These are phyloP conservation scores for Dryoscopus gambensis DNA, from an alignment of 2,113 vertebrate species.

Conservation along the genomic window DNA sequence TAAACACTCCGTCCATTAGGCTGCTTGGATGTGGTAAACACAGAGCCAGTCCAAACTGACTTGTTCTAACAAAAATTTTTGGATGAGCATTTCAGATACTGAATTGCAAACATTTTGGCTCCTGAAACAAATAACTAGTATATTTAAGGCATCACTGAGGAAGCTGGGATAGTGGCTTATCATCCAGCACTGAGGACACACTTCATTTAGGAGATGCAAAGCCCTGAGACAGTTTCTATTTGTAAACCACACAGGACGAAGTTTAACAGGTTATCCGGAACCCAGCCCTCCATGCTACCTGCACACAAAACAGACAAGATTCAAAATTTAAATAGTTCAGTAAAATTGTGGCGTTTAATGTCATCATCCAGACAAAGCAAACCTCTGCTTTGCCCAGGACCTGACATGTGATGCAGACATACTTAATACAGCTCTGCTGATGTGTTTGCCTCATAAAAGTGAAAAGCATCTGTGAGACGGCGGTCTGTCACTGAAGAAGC, in stretches of 20 bases:
- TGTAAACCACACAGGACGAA: background rate
- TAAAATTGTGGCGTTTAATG: background rate
- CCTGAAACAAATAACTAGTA: background rate
- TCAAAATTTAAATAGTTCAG: background rate
- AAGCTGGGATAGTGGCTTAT: background rate
- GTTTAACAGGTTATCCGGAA: background rate
- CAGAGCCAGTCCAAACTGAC: background rate
- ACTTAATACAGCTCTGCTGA: background rate
- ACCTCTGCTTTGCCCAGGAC: background rate
- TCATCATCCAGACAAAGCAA: background rate
- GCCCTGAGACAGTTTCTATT: background rate
- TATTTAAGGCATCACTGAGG: background rate
- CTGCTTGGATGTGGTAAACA: conserved; percentile 5
- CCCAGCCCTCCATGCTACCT: background rate
- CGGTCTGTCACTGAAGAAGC: conserved; percentile 20
- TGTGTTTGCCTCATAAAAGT: background rate
- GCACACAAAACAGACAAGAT: background rate
- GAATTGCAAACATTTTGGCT: background rate
- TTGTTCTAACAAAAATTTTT: background rate
- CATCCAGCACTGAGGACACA: background rate
- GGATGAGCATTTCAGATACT: background rate
- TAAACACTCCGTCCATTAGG: conserved; percentile 12
- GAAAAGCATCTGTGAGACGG: background rate
- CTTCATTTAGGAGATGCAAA: background rate
- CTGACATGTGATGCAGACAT: background rate